phyloP scores from a whole-genome alignment of 2,888 invertebrate species.

The Hemicrepidius hirtus region DNA sequence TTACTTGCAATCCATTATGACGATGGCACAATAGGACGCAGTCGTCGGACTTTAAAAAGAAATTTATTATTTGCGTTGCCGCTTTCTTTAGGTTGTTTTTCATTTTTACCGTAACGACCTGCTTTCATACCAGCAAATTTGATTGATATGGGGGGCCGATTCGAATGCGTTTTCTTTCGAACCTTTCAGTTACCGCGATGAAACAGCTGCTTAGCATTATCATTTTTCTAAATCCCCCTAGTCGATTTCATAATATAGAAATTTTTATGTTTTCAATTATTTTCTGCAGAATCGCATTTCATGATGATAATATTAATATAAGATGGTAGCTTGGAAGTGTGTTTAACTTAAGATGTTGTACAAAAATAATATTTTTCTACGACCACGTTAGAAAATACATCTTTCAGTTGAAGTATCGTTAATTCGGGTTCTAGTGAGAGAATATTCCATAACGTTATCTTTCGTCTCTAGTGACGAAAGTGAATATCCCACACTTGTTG shows the following conservation, averaged over 20 bases:
- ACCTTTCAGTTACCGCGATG: conserved; percentile 20
- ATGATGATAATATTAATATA: no score
- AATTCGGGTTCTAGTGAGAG: no score
- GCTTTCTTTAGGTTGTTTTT: conserved; percentile 38
- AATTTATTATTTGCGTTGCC: conserved; percentile 43
- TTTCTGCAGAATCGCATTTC: no score
- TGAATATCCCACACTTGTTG: no score
- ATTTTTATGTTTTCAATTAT: no score
- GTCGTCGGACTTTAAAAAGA: conserved; percentile 34
- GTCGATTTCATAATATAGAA: not conserved
- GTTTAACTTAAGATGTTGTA: no score
- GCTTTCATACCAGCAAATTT: conserved; percentile 35
- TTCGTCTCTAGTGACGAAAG: no score
- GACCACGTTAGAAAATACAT: no score
- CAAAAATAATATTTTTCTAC: no score
- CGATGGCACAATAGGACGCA: conserved; percentile 15
- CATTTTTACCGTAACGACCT: conserved; percentile 37
- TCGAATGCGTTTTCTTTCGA: conserved; percentile 28
- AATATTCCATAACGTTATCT: no score
- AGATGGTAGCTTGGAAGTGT: no score
- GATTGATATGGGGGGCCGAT: conserved; percentile 34
- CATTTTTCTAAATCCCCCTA: conserved; percentile 7
- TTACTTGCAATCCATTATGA: conserved; percentile 39
- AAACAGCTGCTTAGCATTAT: conserved; percentile 18
- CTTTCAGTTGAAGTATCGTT: no score